Conservation (phyloP, 2,888 invertebrate species). For the Sarcophaga rosellei region DNA sequence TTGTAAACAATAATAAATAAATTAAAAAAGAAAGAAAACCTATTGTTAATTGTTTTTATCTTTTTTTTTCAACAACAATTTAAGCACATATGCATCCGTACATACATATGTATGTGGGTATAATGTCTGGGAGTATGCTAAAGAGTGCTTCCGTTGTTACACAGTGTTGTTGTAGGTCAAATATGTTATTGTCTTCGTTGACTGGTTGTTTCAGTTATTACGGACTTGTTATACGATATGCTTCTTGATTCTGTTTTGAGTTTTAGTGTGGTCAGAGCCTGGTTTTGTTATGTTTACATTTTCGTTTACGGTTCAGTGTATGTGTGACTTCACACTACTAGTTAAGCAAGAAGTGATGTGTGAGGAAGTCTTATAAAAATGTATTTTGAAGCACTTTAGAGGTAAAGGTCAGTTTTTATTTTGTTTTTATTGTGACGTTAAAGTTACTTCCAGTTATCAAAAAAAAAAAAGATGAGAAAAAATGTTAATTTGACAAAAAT, state of each 20-base stretch:
- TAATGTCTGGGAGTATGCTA: not conserved
- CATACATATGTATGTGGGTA: not conserved
- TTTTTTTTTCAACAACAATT: no score
- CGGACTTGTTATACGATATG: slow-evolving; percentile 23
- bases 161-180: slow-evolving; percentile 50
- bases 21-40: no score
- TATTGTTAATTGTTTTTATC: no score
- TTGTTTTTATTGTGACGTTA: slow-evolving; percentile 4
- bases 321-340: not conserved
- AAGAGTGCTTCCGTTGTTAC: slow-evolving; percentile 40
- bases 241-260: not conserved
- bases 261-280: not conserved
- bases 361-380: slow-evolving; percentile 11
- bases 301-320: not conserved
- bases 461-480: not conserved
- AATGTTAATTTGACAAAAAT: not conserved
- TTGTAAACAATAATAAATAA: not conserved
- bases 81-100: not conserved
- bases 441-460: not conserved
- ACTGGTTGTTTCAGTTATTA: not conserved
- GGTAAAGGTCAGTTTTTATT: slow-evolving; percentile 54
- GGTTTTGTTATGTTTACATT: slow-evolving; percentile 1
- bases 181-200: slow-evolving; percentile 7
- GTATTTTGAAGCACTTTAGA: not conserved
- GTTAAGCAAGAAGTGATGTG: not conserved